phyloP scores from a whole-genome alignment of 2,113 vertebrate species.

The Syrmaticus mikado region DNA sequence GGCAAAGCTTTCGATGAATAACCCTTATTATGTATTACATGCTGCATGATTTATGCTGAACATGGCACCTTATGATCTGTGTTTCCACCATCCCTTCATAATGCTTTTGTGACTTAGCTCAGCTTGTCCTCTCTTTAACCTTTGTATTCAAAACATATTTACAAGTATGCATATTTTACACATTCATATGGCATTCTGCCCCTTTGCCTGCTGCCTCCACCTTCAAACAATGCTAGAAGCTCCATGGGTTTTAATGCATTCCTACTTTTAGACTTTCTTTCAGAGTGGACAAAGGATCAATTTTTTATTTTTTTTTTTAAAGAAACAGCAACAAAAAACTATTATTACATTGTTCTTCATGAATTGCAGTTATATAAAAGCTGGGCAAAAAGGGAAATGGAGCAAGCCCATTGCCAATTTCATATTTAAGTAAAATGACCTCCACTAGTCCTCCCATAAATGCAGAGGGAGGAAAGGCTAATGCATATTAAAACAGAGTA shows the following conservation, averaged over 20 bases:
- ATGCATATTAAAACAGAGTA: constrained; percentile 16
- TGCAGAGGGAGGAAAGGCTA: neutral
- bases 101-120: constrained; percentile 39
- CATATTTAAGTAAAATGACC: constrained; percentile 31
- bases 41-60: constrained; percentile 38
- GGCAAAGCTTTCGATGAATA: constrained; percentile 9
- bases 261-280: neutral
- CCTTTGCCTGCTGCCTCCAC: neutral
- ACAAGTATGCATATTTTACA: constrained; percentile 61
- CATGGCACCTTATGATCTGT: constrained; percentile 64
- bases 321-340: neutral
- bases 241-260: constrained; percentile 1
- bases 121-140: constrained; percentile 61
- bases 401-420: neutral
- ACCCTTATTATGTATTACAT: constrained; percentile 64
- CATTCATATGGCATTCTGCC: neutral
- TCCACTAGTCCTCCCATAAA: neutral
- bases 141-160: constrained; percentile 53
- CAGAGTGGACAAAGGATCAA: neutral
- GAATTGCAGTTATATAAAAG: constrained; percentile 8
- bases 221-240: constrained; percentile 12
- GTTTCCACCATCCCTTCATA: constrained; percentile 24
- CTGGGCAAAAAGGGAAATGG: neutral
- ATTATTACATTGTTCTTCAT: neutral
- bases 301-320: no score